Evolutionary conservation across 2,797 vertebrate species (phyloP).

Genomic region (Masticophis lateralis): DNA sequence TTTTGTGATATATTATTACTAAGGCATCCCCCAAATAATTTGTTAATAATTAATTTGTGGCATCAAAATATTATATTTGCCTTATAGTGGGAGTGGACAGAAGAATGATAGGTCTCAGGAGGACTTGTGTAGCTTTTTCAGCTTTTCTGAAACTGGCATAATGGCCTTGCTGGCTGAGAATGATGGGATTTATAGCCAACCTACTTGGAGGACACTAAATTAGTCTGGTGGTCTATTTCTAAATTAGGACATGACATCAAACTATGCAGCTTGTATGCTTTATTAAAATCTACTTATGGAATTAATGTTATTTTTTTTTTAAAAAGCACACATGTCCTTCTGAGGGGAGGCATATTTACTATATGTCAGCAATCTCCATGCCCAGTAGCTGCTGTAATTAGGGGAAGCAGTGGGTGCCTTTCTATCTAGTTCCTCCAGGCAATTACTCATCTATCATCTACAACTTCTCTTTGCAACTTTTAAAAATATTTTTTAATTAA

Average conservation of each 20-base stretch:
- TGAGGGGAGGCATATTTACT: neutral
- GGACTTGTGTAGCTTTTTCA: too few relatives aligned
- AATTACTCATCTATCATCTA: neutral
- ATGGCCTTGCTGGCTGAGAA: neutral
- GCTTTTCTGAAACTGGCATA: neutral
- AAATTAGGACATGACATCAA: neutral
- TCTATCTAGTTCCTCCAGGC: neutral
- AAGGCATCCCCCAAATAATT: neutral
- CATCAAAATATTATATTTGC: too few relatives aligned
- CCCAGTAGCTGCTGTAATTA: neutral
- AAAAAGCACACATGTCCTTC: neutral
- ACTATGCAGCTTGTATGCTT: neutral
- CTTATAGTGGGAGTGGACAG: too few relatives aligned
- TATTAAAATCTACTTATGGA: neutral
- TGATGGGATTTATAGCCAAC: neutral
- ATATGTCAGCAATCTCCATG: neutral
- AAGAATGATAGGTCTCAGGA: too few relatives aligned
- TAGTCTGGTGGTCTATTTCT: neutral
- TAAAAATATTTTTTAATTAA: neutral
- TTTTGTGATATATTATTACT: neutral
- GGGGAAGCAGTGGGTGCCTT: neutral
- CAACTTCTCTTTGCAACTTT: neutral
- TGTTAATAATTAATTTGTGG: too few relatives aligned
- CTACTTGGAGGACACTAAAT: neutral
- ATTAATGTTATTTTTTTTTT: neutral